These are phyloP conservation scores for Agrypnia vestita DNA, from an alignment of 1,140 invertebrate genomes.

Conservation along the genomic window DNA sequence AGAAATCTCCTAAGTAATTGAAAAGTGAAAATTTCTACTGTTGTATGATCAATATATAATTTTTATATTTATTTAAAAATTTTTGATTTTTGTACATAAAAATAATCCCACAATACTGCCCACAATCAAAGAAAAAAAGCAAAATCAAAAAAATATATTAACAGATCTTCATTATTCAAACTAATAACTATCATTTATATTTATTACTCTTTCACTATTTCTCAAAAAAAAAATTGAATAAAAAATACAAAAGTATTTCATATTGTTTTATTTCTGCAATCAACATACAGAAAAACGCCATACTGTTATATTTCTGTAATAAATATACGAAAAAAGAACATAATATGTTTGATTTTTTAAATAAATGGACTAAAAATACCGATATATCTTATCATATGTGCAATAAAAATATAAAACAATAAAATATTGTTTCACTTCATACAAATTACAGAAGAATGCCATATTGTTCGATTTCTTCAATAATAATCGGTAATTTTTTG, in stretches of 20 bases:
- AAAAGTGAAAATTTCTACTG: neutral
- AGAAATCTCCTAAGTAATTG: conserved; percentile 44
- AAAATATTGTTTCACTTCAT: no score
- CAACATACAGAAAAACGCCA: no score
- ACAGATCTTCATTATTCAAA: neutral
- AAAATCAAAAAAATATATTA: neutral
- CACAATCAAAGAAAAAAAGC: neutral
- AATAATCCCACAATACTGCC: neutral
- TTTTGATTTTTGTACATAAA: neutral
- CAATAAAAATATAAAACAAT: no score
- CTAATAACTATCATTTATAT: neutral
- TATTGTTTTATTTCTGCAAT: neutral
- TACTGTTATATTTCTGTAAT: no score
- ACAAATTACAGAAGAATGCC: no score
- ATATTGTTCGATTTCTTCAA: no score
- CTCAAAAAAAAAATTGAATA: neutral
- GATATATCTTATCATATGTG: no score
- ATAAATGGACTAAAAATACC: no score
- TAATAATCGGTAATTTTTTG: no score
- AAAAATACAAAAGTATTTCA: conserved; percentile 1
- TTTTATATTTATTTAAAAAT: conserved; percentile 10
- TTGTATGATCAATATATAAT: neutral
- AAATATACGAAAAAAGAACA: no score
- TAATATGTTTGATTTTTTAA: no score
- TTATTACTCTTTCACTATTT: neutral